These are phyloP conservation scores for Epizoanthus rinbou DNA, from an alignment of 92 coral and sea anemone genomes.

Conservation along the genomic window DNA sequence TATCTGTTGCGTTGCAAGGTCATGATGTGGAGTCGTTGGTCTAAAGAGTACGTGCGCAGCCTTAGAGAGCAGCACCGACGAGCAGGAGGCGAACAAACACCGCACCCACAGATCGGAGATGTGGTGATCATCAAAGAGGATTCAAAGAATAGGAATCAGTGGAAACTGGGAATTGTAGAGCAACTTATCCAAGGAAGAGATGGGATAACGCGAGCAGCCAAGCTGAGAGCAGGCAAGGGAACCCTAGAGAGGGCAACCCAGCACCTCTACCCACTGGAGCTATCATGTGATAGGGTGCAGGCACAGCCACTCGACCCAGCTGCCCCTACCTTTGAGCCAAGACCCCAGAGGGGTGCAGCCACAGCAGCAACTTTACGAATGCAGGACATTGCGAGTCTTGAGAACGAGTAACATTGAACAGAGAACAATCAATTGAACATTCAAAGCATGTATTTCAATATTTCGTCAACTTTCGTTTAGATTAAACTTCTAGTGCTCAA, in stretches of 20 bases:
- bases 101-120: constrained; percentile 48
- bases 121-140: constrained; percentile 45
- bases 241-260: constrained; percentile 42
- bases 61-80: constrained; percentile 42
- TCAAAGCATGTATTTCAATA: too few relatives aligned
- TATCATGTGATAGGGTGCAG: constrained; percentile 30
- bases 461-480: too few relatives aligned
- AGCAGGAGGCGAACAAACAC: constrained; percentile 23
- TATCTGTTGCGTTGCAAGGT: constrained; percentile 43
- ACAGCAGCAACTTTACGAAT: constrained; percentile 46
- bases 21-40: constrained; percentile 50
- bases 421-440: too few relatives aligned
- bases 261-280: constrained; percentile 50
- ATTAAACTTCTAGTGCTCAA: too few relatives aligned
- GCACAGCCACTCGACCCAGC: constrained; percentile 11
- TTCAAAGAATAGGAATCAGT: constrained; percentile 40
- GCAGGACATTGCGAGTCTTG: constrained; percentile 14
- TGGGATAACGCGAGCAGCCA: constrained; percentile 37
- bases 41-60: constrained; percentile 37
- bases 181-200: constrained; percentile 48
- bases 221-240: constrained; percentile 46
- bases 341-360: constrained; percentile 42
- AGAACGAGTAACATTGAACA: neutral
- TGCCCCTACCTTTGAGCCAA: constrained; percentile 39
- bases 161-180: constrained; percentile 52